A percentile compares a stretch with the other conserved stretches of the same genome.
phyloP scores from a whole-genome alignment of 1,140 invertebrate species.

The Berghia stephanieae region DNA sequence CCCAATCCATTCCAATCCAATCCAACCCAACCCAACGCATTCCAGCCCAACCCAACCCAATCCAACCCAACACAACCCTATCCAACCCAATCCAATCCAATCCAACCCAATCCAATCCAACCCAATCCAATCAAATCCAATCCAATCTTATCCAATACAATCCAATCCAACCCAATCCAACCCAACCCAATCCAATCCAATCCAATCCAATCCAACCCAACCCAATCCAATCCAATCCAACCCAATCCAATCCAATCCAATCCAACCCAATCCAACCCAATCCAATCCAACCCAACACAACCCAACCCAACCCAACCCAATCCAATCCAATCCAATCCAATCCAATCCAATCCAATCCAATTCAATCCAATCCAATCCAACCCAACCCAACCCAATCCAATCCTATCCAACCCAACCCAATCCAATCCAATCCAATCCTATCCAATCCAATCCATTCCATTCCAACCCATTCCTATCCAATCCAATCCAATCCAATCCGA shows the following conservation, averaged over 20 bases:
- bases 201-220: constrained; percentile 15
- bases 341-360: constrained; percentile 28
- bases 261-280: constrained; percentile 31
- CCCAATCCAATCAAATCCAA: no score
- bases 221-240: constrained; percentile 24
- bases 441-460: constrained; percentile 32
- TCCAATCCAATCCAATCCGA: constrained; percentile 31
- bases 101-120: constrained; percentile 11
- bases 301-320: constrained; percentile 28
- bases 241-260: constrained; percentile 26
- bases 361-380: constrained; percentile 20
- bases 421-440: constrained; percentile 24
- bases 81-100: neutral
- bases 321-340: constrained; percentile 34
- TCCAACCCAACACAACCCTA: no score
- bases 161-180: constrained; percentile 11
- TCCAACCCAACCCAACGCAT: no score
- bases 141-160: no score
- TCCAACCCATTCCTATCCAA: constrained; percentile 30
- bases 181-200: no score
- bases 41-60: neutral
- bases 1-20: neutral
- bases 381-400: constrained; percentile 17
- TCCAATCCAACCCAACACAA: no score
- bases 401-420: constrained; percentile 14